These are phyloP conservation scores for Epistrophe grossulariae DNA, from an alignment of 2,888 invertebrate species.

Conservation along the genomic window DNA sequence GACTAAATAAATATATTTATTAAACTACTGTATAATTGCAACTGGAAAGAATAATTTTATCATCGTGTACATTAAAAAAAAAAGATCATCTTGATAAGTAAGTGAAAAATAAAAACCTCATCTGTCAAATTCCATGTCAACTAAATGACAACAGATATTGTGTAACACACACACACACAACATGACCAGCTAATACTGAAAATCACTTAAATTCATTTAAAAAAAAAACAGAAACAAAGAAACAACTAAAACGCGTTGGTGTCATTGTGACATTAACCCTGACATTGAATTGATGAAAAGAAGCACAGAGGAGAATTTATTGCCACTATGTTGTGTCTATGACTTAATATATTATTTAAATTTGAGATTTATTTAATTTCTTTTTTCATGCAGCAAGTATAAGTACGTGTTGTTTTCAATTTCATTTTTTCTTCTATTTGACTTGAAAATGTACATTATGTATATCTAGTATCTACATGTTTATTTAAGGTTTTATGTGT, in stretches of 20 bases:
- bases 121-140: constrained; percentile 62
- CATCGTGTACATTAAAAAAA: no score
- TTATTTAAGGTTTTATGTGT: background rate
- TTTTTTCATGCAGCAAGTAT: background rate
- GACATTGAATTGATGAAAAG: constrained; percentile 61
- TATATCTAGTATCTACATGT: background rate
- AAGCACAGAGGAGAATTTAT: constrained; percentile 15
- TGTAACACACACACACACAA: constrained; percentile 33
- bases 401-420: no score
- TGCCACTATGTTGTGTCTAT: constrained; percentile 37
- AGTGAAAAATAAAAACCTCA: constrained; percentile 1
- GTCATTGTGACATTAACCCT: constrained; percentile 69
- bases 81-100: constrained; percentile 8
- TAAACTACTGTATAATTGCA: no score
- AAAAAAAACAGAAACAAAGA: constrained; percentile 5
- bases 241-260: constrained; percentile 54
- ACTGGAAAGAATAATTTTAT: background rate
- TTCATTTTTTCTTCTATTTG: no score
- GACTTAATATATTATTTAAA: background rate
- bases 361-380: background rate
- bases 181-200: constrained; percentile 27
- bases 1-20: background rate
- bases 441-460: no score
- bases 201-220: constrained; percentile 61
- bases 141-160: constrained; percentile 46